Evolutionary conservation across 2,888 invertebrate species (phyloP).

Genomic region (Sminthurides aquaticus): DNA sequence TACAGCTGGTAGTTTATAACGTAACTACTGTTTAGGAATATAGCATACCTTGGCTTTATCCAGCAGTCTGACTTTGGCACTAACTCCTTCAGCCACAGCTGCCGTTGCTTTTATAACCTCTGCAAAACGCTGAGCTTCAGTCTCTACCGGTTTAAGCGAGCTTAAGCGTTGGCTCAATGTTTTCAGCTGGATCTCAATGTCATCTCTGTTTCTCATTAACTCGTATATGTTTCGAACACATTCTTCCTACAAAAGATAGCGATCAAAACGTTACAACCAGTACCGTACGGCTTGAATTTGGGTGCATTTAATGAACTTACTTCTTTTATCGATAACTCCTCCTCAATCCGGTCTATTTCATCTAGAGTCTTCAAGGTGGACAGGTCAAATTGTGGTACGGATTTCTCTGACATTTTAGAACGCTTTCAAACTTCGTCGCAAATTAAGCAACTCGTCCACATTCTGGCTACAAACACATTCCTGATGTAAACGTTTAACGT

Average conservation of each 20-base stretch:
- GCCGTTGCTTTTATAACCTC: conserved; percentile 82
- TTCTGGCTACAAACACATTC: no score
- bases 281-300: no score
- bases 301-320: conserved; percentile 15
- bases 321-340: conserved; percentile 27
- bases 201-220: conserved; percentile 64
- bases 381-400: conserved; percentile 22
- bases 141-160: conserved; percentile 66
- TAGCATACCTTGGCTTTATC: conserved; percentile 88
- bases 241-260: conserved; percentile 53
- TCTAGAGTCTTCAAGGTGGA: conserved; percentile 30
- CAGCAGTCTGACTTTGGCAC: conserved; percentile 86
- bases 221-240: conserved; percentile 63
- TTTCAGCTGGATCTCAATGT: conserved; percentile 70
- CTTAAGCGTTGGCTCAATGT: conserved; percentile 72
- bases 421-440: no score
- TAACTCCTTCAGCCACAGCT: conserved; percentile 82
- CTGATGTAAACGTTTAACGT: no score
- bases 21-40: no score
- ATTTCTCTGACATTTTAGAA: conserved; percentile 6
- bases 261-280: conserved; percentile 3
- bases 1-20: no score
- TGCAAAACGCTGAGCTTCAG: conserved; percentile 71
- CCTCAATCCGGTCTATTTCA: conserved; percentile 35
- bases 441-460: no score